phyloP scores from a whole-genome alignment of 2,797 vertebrate genomes.

The Sphaeramia orbicularis region DNA sequence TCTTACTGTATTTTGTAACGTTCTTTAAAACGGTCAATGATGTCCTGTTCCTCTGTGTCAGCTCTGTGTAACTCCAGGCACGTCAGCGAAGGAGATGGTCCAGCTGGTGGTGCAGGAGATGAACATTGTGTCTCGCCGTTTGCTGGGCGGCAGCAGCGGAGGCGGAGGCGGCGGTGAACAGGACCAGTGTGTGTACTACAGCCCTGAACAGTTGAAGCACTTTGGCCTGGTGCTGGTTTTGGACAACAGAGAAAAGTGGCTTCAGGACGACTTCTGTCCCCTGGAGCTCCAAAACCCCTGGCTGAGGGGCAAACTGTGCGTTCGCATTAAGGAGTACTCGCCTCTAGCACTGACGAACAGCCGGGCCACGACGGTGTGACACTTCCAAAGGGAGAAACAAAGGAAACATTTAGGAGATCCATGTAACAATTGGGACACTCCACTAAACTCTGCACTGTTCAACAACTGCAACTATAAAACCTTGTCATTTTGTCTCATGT shows the following conservation, averaged over 20 bases:
- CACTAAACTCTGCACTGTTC: slow-evolving; percentile 1
- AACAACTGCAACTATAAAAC: slow-evolving; percentile 50
- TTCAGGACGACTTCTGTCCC: slow-evolving; percentile 89
- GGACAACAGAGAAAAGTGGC: slow-evolving; percentile 88
- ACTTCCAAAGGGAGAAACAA: not conserved
- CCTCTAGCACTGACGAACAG: slow-evolving; percentile 88
- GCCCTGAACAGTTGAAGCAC: slow-evolving; percentile 89
- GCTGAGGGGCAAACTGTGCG: slow-evolving; percentile 88
- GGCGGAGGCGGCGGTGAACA: slow-evolving; percentile 53
- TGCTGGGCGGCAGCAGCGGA: slow-evolving; percentile 74
- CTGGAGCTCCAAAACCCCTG: slow-evolving; percentile 88
- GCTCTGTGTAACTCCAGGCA: slow-evolving; percentile 89
- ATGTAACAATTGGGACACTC: not conserved
- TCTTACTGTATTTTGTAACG: not conserved
- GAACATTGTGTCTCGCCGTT: slow-evolving; percentile 80
- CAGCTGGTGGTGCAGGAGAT: slow-evolving; percentile 93
- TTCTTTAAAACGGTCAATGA: slow-evolving; percentile 1
- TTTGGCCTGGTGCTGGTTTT: slow-evolving; percentile 89
- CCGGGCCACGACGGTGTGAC: slow-evolving; percentile 89
- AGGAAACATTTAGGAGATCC: not conserved
- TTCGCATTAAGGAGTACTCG: slow-evolving; percentile 91
- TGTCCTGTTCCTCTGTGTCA: slow-evolving; percentile 55
- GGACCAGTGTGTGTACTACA: slow-evolving; percentile 83
- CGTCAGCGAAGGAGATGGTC: slow-evolving; percentile 88
- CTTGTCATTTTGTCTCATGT: slow-evolving; percentile 33